Evolutionary conservation across 2,888 invertebrate genomes (phyloP).

Genomic region (Torymus texanus): DNA sequence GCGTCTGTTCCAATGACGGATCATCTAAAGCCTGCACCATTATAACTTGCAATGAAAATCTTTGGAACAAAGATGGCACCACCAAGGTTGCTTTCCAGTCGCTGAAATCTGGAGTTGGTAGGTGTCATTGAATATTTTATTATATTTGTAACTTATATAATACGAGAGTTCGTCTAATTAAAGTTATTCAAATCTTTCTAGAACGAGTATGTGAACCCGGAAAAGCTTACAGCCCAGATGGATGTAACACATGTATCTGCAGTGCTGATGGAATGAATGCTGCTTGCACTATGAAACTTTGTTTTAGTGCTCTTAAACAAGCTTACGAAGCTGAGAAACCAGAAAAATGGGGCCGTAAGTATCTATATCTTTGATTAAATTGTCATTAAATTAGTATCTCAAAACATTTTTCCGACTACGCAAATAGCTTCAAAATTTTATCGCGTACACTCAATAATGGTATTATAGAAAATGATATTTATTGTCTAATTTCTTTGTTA

Average conservation of each 20-base stretch:
- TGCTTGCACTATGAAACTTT: constrained; percentile 24
- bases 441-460: no score
- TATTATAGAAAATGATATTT: background rate
- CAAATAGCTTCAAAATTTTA: background rate
- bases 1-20: constrained; percentile 76
- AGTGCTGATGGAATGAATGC: constrained; percentile 74
- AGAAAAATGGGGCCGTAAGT: constrained; percentile 61
- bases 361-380: constrained; percentile 4
- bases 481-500: background rate
- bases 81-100: no score
- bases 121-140: no score
- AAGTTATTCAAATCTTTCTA: no score
- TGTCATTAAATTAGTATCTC: no score
- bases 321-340: background rate
- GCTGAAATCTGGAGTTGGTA: no score
- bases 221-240: constrained; percentile 62
- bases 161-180: no score
- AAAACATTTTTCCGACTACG: background rate
- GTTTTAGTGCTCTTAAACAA: background rate
- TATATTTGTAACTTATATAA: no score
- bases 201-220: background rate
- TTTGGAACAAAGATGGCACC: constrained; percentile 39
- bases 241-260: constrained; percentile 79
- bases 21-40: constrained; percentile 53
- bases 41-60: constrained; percentile 54